Percentiles rank a stretch among this genome's conserved stretches.
These are phyloP conservation scores for Aulostomus chinensis DNA, from an alignment of 2,797 vertebrate species.

Conservation along the genomic window DNA sequence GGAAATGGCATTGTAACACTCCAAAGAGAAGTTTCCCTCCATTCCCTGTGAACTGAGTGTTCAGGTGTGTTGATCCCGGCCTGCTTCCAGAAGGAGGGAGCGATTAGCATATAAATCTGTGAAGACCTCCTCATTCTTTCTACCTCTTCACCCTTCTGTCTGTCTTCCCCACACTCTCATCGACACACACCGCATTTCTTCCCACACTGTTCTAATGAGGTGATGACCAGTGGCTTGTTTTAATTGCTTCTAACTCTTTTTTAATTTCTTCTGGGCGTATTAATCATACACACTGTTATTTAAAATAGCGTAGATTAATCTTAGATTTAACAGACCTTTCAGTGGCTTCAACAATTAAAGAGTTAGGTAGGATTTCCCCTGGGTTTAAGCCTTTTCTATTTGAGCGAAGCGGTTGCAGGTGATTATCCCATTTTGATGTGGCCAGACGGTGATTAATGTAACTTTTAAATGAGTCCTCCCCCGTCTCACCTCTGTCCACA, in stretches of 20 bases:
- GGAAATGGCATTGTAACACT: conserved; percentile 3
- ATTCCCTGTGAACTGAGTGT: conserved; percentile 1
- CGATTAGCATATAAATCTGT: conserved; percentile 88
- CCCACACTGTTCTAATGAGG: conserved; percentile 94
- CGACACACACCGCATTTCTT: conserved; percentile 66
- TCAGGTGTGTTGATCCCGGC: conserved; percentile 17
- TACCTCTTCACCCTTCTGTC: conserved; percentile 75
- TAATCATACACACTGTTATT: conserved; percentile 99
- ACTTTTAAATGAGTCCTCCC: conserved; percentile 90
- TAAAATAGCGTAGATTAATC: conserved; percentile 99
- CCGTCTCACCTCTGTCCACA: conserved; percentile 41
- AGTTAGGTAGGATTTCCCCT: conserved; percentile 97
- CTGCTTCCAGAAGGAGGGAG: conserved; percentile 76
- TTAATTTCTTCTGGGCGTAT: conserved; percentile 97
- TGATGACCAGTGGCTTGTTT: conserved; percentile 97
- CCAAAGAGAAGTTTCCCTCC: conserved; percentile 5
- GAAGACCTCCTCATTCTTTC: conserved; percentile 83
- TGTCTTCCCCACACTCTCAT: conserved; percentile 40
- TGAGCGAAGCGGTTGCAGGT: conserved; percentile 93
- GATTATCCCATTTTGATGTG: conserved; percentile 94
- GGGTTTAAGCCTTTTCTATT: conserved; percentile 92
- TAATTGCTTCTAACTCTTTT: conserved; percentile 99
- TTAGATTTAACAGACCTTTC: conserved; percentile 98
- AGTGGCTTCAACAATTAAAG: conserved; percentile 98
- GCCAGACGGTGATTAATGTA: conserved; percentile 95